Base-by-base conservation (phyloP, 2,888 invertebrate genomes). In the Lycia hirtaria region DNA sequence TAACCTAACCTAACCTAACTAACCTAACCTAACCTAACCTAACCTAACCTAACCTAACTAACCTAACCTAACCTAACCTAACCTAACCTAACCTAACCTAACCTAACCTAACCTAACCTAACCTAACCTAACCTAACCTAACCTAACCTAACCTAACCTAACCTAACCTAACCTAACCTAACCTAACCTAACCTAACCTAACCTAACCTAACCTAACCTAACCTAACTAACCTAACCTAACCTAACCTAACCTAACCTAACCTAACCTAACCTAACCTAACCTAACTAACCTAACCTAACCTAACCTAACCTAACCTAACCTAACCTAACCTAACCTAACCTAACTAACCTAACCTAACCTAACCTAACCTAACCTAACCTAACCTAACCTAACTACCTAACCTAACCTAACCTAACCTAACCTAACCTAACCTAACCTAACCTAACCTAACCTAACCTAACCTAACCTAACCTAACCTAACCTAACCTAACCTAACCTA, bases 41-140 rank as follows among this genome's bases (percentile, higher is more conserved):
- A 37, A 47, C 24, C 47, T 33, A 47, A 47, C 47, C 35, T 37
- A 37, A 47, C 47, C 35, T 47, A 47, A 47, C 35, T 47, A 47
- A 47, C 47, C 35, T 47, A 47, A 47, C 47, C 35, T 37, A 33
- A 41, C 58, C 54, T 45, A 38, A 54, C 58, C 57, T 51, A 48
- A 41, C 62, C 58, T 51, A 35, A 35, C 32, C 32, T 33, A 33
- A 33, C 32, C 32, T 33, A 33, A 35, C 35, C 33, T 35, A 35
- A 35, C 35, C 35, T 35, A 35, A 47, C 47, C 35, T 47, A 47
- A 47, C 35, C 47, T 47, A 47, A 47, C 47, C 35, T 37, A 47
- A 47, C 47, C 35, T 47, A 47, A 47, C 47, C 35, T 47, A 47
- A 47, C 47, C 47, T 20, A 37, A 47, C 24, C 47, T 33, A 47